phyloP scores from a whole-genome alignment of 2,888 invertebrate species.

The Brenthis hecate region DNA sequence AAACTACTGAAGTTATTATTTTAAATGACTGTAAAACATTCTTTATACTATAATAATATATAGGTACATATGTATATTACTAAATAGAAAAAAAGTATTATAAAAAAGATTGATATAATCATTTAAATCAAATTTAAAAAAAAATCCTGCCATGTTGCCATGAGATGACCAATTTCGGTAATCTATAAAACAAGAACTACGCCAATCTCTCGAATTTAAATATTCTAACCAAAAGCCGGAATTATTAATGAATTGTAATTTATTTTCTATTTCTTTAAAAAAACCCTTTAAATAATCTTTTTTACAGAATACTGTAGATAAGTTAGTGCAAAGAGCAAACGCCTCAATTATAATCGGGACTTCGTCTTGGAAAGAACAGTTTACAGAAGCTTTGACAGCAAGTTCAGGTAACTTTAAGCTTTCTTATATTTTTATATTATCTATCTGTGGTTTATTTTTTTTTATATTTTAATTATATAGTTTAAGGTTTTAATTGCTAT shows the following conservation, averaged over 20 bases:
- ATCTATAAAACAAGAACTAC: conserved; percentile 3
- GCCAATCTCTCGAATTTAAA: background rate
- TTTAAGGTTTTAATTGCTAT: too few relatives aligned
- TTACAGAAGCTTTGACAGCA: conserved; percentile 97
- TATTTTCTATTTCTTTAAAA: background rate
- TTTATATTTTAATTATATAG: too few relatives aligned
- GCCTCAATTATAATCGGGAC: conserved; percentile 96
- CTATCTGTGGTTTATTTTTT: too few relatives aligned
- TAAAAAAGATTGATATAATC: too few relatives aligned
- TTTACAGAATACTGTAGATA: conserved; percentile 97
- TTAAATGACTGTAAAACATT: too few relatives aligned
- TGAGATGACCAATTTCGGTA: too few relatives aligned
- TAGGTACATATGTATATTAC: too few relatives aligned
- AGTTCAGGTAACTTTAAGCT: conserved; percentile 86
- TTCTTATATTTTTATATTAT: background rate
- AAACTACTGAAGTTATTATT: too few relatives aligned
- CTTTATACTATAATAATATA: too few relatives aligned
- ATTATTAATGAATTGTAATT: conserved; percentile 1
- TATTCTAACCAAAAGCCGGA: background rate
- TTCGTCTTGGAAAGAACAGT: conserved; percentile 99
- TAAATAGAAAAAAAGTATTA: too few relatives aligned
- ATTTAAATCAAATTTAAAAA: too few relatives aligned
- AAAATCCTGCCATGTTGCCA: too few relatives aligned
- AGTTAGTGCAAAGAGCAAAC: conserved; percentile 98
- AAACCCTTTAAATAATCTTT: background rate